These are phyloP conservation scores for Hyposmocoma kahamanoa DNA, from an alignment of 1,140 invertebrate genomes.

Conservation along the genomic window DNA sequence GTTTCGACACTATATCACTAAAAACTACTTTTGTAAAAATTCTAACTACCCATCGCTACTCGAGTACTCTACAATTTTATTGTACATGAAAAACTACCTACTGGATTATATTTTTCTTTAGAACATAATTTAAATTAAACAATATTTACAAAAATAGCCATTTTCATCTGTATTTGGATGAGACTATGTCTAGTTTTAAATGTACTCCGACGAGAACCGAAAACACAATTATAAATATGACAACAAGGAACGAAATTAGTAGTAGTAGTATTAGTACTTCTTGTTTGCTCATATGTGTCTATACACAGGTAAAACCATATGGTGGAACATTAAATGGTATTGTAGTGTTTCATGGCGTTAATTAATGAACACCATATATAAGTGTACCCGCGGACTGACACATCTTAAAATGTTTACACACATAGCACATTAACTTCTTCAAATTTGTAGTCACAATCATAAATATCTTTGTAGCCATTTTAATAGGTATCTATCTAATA, in stretches of 20 bases:
- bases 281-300: no score
- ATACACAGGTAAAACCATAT: no score
- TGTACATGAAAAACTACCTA: conserved; percentile 71
- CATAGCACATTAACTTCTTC: no score
- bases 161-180: conserved; percentile 55
- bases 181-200: conserved; percentile 43
- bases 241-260: conserved; percentile 62
- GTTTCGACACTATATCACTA: conserved; percentile 55
- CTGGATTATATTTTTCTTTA: conserved; percentile 62
- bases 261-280: no score
- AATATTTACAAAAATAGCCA: conserved; percentile 72
- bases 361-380: no score
- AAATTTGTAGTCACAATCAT: no score
- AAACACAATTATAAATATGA: conserved; percentile 35
- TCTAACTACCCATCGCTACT: conserved; percentile 62
- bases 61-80: conserved; percentile 69
- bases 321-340: no score
- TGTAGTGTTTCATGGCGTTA: no score
- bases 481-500: no score
- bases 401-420: no score
- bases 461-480: no score
- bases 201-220: conserved; percentile 23
- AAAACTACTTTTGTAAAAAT: conserved; percentile 68
- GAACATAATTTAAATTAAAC: conserved; percentile 68
- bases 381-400: no score